Conservation (phyloP, 2,113 vertebrate genomes). For the Sceloporus tristichus region DNA sequence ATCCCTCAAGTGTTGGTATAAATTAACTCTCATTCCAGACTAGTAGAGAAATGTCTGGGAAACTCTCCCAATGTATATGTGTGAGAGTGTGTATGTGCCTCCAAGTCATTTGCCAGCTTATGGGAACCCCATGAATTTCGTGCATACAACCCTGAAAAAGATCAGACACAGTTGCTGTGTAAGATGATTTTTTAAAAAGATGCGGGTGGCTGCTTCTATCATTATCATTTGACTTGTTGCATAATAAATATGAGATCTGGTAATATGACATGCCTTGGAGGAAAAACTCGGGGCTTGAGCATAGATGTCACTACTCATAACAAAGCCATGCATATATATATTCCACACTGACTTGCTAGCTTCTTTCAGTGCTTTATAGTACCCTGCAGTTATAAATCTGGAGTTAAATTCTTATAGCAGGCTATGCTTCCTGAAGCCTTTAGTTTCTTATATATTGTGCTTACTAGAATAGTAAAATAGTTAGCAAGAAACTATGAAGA, state of each 20-base stretch:
- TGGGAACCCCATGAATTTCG: too few species aligned
- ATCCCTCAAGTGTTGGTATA: background rate
- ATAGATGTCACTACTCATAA: background rate
- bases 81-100: too few species aligned
- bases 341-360: background rate
- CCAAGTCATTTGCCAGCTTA: too few species aligned
- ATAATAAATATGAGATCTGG: background rate
- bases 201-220: background rate
- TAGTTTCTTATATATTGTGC: background rate
- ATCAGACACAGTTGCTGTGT: background rate
- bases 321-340: background rate
- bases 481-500: background rate
- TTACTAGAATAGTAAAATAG: slow-evolving; percentile 4
- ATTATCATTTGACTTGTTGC: background rate
- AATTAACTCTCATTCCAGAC: background rate
- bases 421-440: slow-evolving; percentile 1
- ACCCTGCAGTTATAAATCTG: slow-evolving; percentile 10
- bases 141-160: background rate
- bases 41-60: background rate
- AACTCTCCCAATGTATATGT: slow-evolving; percentile 3
- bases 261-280: slow-evolving; percentile 15
- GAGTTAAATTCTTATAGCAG: slow-evolving; percentile 30
- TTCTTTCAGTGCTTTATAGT: background rate
- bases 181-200: background rate
- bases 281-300: background rate